Percentiles rank a stretch among this genome's conserved stretches.
Conservation (phyloP, 2,797 vertebrate genomes). For the Pangasius djambal region DNA sequence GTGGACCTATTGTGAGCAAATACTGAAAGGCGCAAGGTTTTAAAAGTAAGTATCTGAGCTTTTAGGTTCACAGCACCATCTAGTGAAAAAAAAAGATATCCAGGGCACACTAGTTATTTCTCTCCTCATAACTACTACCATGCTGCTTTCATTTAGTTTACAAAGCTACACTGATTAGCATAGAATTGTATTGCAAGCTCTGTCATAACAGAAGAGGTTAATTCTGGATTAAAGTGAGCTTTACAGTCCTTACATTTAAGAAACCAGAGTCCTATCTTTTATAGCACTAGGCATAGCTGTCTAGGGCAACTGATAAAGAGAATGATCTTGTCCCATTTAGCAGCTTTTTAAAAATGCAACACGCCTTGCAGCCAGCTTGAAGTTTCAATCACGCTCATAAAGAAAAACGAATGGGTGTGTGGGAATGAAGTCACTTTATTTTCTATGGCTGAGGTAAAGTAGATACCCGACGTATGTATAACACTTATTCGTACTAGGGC, state of each 20-base stretch:
- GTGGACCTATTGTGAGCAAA: not conserved
- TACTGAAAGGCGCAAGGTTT: not conserved
- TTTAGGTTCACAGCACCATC: not conserved
- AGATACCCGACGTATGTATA: not conserved
- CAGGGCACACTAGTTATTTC: not conserved
- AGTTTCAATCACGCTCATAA: not conserved
- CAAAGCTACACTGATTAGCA: not conserved
- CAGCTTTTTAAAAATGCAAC: not conserved
- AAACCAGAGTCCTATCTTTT: not conserved
- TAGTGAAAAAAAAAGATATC: not conserved
- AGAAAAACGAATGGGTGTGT: not conserved
- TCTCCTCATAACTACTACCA: not conserved
- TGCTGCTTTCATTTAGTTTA: not conserved
- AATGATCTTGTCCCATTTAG: not conserved
- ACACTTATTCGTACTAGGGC: not conserved
- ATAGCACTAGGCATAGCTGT: not conserved
- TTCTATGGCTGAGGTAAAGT: not conserved
- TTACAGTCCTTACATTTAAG: not conserved
- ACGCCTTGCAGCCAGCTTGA: not conserved
- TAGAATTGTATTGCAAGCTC: not conserved
- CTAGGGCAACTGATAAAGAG: not conserved
- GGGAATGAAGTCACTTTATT: not conserved
- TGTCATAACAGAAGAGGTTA: not conserved
- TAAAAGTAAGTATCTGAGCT: not conserved
- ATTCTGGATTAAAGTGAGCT: not conserved